Evolutionary conservation across 2,797 vertebrate species (phyloP).

Genomic region (Prionace glauca): DNA sequence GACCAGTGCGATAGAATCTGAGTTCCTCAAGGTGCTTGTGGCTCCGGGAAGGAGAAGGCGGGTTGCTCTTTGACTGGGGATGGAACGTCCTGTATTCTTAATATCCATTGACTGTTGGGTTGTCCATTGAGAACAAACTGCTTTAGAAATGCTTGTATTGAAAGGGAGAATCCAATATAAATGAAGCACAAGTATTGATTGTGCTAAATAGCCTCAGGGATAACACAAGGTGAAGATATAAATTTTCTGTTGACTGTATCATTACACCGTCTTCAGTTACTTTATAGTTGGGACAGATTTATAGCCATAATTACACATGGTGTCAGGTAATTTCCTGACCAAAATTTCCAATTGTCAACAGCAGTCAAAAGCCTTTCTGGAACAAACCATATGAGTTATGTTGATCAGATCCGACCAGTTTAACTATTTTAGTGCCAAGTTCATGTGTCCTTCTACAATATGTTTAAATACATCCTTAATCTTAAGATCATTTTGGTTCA

Average conservation of each 20-base stretch:
- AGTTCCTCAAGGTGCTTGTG: background rate
- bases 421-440: background rate
- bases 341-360: slow-evolving; percentile 13
- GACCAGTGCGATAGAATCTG: background rate
- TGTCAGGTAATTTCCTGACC: slow-evolving; percentile 33
- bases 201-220: background rate
- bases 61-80: background rate
- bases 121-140: background rate
- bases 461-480: background rate
- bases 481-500: background rate
- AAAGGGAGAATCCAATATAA: background rate
- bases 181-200: slow-evolving; percentile 13
- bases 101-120: background rate
- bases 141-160: background rate
- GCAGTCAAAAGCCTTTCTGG: background rate
- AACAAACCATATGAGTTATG: background rate
- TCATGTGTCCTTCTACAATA: background rate
- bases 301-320: slow-evolving; percentile 23
- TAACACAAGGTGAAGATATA: background rate
- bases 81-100: background rate
- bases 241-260: slow-evolving; percentile 11
- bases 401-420: background rate
- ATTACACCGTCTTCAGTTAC: slow-evolving; percentile 2
- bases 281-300: slow-evolving; percentile 5
- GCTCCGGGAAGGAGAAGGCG: too few relatives aligned